A percentile compares a stretch with the other conserved stretches of the same genome.
Conservation (phyloP, 2,113 vertebrate genomes). For the Puffinus mauretanicus region DNA sequence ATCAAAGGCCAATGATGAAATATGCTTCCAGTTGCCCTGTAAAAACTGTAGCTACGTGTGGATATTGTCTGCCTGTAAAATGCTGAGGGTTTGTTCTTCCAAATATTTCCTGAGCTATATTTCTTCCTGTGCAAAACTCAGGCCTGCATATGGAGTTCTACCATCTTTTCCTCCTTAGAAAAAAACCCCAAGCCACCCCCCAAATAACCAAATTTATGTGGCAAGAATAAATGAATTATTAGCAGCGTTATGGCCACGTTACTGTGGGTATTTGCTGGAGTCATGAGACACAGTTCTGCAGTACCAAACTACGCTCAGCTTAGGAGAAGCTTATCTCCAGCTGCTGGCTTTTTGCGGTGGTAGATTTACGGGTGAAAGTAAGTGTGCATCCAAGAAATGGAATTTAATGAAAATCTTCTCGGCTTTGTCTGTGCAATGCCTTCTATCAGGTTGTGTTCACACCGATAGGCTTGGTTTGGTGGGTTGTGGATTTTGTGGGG, state of each 20-base stretch:
- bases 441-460: background rate
- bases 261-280: background rate
- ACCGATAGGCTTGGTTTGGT: background rate
- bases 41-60: fast-evolving
- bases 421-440: background rate
- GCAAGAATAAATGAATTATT: fast-evolving
- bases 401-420: background rate
- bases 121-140: background rate
- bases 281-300: fast-evolving
- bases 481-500: background rate
- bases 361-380: fast-evolving
- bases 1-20: background rate
- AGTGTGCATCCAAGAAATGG: fast-evolving
- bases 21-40: background rate
- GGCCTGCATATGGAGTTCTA: background rate
- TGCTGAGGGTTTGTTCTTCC: background rate
- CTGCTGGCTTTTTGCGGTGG: background rate
- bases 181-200: background rate
- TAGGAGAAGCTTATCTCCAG: background rate
- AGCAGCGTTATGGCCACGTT: fast-evolving
- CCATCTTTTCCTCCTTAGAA: background rate
- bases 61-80: background rate
- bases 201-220: fast-evolving
- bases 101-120: background rate
- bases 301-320: fast-evolving